Conservation (phyloP, 2,113 vertebrate genomes). For the Damaliscus lunatus region DNA sequence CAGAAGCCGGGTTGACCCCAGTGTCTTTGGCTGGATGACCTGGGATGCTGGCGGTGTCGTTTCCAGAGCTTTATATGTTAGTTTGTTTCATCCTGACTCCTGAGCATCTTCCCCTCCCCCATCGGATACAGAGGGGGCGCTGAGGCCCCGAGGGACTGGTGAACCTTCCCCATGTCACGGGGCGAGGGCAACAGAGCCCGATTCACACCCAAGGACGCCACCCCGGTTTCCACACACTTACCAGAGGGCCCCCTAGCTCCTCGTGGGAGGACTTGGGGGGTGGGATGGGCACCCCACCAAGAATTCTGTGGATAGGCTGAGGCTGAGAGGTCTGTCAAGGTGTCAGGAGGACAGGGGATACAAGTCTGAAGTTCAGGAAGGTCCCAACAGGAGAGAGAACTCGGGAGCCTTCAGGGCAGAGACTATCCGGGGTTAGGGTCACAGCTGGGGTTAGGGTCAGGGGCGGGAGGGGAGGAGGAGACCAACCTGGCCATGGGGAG, state of each 20-base stretch:
- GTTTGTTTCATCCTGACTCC: neutral
- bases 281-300: neutral
- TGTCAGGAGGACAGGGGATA: neutral
- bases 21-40: neutral
- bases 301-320: neutral
- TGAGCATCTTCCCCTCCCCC: neutral
- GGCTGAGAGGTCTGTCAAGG: neutral
- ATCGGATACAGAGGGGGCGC: neutral
- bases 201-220: neutral
- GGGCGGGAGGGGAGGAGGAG: neutral
- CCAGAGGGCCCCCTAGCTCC: neutral
- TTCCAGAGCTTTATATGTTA: neutral
- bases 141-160: neutral
- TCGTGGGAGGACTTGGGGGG: neutral
- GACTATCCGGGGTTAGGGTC: neutral
- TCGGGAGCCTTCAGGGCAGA: neutral
- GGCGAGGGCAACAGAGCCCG: neutral
- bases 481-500: neutral
- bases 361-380: neutral
- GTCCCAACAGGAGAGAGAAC: neutral
- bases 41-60: neutral
- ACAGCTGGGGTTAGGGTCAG: neutral
- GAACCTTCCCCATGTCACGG: accelerated
- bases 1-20: neutral
- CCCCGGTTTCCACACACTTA: neutral